These are phyloP conservation scores for Frieseomelitta varia DNA, from an alignment of 1,140 invertebrate species.

Conservation along the genomic window DNA sequence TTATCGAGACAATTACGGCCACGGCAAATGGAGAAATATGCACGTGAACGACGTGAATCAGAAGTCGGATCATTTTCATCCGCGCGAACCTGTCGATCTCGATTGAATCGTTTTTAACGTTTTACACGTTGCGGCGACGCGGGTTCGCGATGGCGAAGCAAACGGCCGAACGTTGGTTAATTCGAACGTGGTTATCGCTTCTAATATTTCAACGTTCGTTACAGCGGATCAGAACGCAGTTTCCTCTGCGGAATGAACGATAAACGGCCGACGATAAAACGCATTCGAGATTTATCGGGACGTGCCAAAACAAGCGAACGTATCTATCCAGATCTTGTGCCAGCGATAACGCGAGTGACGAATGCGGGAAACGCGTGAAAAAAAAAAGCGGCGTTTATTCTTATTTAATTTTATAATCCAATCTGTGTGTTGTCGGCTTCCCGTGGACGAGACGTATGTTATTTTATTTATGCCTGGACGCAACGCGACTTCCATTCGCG, in stretches of 20 bases:
- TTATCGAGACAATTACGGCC: not conserved
- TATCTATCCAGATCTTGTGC: conserved; percentile 28
- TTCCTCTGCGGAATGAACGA: conserved; percentile 20
- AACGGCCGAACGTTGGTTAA: not conserved
- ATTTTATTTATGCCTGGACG: not conserved
- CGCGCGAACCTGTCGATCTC: not conserved
- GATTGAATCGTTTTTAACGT: not conserved
- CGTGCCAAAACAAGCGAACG: not conserved
- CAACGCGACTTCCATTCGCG: not conserved
- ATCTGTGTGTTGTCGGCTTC: not conserved
- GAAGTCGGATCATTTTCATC: not conserved
- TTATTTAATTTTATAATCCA: conserved; percentile 31
- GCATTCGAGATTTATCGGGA: conserved; percentile 12
- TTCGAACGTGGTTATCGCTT: too few relatives aligned
- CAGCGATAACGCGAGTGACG: conserved; percentile 6
- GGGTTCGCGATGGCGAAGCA: not conserved
- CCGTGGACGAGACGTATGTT: not conserved
- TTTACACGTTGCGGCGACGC: too few relatives aligned
- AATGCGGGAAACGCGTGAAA: not conserved
- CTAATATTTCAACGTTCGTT: conserved; percentile 25
- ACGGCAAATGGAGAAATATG: not conserved
- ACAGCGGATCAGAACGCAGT: not conserved
- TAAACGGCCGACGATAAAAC: conserved; percentile 37
- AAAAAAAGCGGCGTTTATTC: not conserved
- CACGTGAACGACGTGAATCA: too few relatives aligned